A percentile compares a stretch with the other conserved stretches of the same genome.
Evolutionary conservation across 1,140 invertebrate species (phyloP).

Genomic region (Oedothorax gibbosus): DNA sequence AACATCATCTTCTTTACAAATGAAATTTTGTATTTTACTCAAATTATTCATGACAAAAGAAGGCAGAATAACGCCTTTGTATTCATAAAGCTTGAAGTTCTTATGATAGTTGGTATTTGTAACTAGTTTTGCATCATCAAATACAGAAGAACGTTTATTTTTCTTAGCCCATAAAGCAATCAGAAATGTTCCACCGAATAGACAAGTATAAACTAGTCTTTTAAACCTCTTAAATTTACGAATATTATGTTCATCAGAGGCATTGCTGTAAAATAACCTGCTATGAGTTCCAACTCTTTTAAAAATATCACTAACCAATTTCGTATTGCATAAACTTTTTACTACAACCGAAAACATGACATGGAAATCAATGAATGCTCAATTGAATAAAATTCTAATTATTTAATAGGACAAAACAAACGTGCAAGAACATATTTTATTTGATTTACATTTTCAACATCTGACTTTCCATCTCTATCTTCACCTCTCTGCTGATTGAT

Average conservation of each 20-base stretch:
- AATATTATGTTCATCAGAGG: slow-evolving; percentile 48
- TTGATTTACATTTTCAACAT: no score
- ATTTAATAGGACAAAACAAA: no score
- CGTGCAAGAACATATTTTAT: no score
- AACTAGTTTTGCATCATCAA: slow-evolving; percentile 30
- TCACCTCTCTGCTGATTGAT: no score
- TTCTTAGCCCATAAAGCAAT: slow-evolving; percentile 24
- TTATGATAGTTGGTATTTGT: slow-evolving; percentile 21
- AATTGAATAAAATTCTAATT: no score
- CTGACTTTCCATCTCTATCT: no score
- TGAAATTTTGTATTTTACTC: slow-evolving; percentile 27
- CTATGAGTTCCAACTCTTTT: background rate
- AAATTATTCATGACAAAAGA: slow-evolving; percentile 46
- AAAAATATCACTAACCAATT: background rate
- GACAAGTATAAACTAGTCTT: slow-evolving; percentile 38
- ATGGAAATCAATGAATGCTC: no score
- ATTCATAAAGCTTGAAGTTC: slow-evolving; percentile 57
- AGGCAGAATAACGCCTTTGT: slow-evolving; percentile 43
- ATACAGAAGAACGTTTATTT: background rate
- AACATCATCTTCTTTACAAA: slow-evolving; percentile 58
- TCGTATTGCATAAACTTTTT: no score
- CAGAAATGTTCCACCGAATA: slow-evolving; percentile 51
- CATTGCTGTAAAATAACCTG: slow-evolving; percentile 4
- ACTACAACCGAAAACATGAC: no score
- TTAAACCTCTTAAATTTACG: slow-evolving; percentile 34